Evolutionary conservation across 2,113 vertebrate species (phyloP).

Genomic region (Tragelaphus scriptus): DNA sequence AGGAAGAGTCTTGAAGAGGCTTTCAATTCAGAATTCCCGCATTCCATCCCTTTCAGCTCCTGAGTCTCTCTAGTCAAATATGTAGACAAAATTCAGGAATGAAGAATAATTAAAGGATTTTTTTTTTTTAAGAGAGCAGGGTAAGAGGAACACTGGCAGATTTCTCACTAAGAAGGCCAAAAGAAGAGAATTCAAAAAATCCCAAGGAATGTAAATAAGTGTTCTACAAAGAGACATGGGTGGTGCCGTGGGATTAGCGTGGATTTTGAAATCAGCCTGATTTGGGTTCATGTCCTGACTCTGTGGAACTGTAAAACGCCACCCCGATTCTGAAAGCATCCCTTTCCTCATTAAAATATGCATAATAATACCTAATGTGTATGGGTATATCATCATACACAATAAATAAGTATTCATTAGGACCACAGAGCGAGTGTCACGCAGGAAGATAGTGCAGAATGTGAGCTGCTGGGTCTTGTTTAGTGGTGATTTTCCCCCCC

Average conservation of each 20-base stretch:
- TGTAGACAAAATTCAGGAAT: neutral
- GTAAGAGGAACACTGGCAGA: neutral
- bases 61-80: neutral
- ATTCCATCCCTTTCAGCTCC: neutral
- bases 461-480: neutral
- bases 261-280: neutral
- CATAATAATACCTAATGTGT: neutral
- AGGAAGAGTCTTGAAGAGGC: neutral
- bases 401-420: neutral
- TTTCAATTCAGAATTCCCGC: neutral
- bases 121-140: neutral
- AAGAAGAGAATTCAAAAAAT: slow-evolving; percentile 5
- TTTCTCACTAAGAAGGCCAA: neutral
- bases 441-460: neutral
- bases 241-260: neutral
- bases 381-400: neutral
- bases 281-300: neutral
- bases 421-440: neutral
- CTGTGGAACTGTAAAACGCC: neutral
- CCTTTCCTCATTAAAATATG: neutral
- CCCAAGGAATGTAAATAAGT: slow-evolving; percentile 24
- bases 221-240: neutral
- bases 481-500: too few species aligned
- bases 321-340: neutral
- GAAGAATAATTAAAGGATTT: neutral